Evolutionary conservation across 2,113 vertebrate species (phyloP).

Genomic region (Tupaia tana): DNA sequence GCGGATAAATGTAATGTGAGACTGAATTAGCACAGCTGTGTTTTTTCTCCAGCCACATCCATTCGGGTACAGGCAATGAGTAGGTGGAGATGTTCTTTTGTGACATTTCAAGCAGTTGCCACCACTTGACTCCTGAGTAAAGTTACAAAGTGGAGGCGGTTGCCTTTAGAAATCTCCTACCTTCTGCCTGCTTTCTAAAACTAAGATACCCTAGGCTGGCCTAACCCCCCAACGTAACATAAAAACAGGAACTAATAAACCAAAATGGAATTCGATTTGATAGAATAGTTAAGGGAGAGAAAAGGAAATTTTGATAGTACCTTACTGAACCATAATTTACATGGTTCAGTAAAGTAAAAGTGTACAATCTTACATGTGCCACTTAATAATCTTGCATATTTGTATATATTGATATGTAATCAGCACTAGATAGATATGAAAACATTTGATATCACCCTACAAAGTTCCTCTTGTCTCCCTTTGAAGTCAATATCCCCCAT

Average conservation of each 20-base stretch:
- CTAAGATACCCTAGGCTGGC: not conserved
- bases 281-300: not conserved
- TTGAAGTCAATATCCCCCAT: not conserved
- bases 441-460: not conserved
- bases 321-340: conserved; percentile 2
- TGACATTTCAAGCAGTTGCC: conserved; percentile 55
- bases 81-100: conserved; percentile 47
- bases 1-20: conserved; percentile 21
- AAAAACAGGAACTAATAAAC: not conserved
- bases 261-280: conserved; percentile 30
- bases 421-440: not conserved
- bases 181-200: not conserved
- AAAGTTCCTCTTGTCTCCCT: not conserved
- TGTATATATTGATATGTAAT: not conserved
- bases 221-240: not conserved
- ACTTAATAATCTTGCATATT: not conserved
- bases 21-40: conserved; percentile 50
- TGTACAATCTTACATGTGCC: not conserved
- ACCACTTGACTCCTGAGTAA: conserved; percentile 46
- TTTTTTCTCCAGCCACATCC: conserved; percentile 42
- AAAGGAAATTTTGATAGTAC: conserved; percentile 16
- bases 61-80: conserved; percentile 49
- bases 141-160: conserved; percentile 26
- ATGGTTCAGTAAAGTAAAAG: not conserved
- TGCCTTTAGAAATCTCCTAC: conserved; percentile 36